Base-by-base conservation (phyloP, 92 coral and sea anemone genomes). In the Palythoa grandis region DNA sequence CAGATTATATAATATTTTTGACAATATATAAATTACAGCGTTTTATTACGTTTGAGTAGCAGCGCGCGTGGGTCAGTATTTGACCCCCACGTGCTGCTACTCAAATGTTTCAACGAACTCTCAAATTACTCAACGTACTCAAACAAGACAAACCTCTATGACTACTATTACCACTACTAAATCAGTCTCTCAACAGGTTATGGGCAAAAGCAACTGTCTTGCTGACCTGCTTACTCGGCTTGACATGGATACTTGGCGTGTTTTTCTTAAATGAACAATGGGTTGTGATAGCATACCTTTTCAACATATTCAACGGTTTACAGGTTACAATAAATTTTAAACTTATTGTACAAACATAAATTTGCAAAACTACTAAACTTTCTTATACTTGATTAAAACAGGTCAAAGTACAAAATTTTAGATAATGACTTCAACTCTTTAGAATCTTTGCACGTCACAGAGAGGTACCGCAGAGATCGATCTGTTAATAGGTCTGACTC, bases 201-300 rank as follows among this genome's bases (percentile, higher is more conserved):
- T 89, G 92, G 92, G 77, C 88, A 10, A 89, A 84, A 74, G 92
- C 88, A 17, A 84, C 92, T 5, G 92, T 83, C 15, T 66, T 89
- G 17, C 86, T 89, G 29, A 89, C 88, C 5, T 89, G 92, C 84
- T 71, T 89, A 60, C 88, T 89, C 1, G 92, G 92, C 53, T 39
- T 89, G n/a, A 85, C 92, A 11, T 89, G 92, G 92, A 63, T 89
- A 58, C 87, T 89, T 71, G 92, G 92, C 4, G 70, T 89, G 1
- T 89, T 89, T 75, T 89, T 84, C 86, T 9, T 89, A 53, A 74
- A 78, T 76, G 83, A 78, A 22, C 83, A 85, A 20, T 89, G 86
- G 75, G 58, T 84, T 9, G 88, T 78, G 71, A 61, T 89, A 17
- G 88, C 92, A 24, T 89, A 89, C 60, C 78, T 89, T 23, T 89